Evolutionary conservation across 2,113 vertebrate species (phyloP).

Genomic region (Crotalus tigris): DNA sequence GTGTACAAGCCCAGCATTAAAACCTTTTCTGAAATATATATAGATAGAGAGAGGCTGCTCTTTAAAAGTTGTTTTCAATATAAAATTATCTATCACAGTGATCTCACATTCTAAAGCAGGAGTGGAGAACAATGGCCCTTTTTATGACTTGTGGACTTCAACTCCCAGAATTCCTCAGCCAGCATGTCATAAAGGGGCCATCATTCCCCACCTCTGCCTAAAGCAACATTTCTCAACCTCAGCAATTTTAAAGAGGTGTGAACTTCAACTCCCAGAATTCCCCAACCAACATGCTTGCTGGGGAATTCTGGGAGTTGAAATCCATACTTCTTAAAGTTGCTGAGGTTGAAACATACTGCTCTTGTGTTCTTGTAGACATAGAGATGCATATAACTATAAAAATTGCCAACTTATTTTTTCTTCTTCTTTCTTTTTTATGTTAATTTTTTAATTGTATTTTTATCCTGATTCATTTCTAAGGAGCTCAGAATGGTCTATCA

Average conservation of each 20-base stretch:
- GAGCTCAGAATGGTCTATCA: background rate
- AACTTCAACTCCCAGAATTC: background rate
- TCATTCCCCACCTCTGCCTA: background rate
- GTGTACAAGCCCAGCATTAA: background rate
- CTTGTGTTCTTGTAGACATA: background rate
- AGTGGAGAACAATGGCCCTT: background rate
- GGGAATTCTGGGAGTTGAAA: background rate
- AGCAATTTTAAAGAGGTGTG: background rate
- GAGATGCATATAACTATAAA: background rate
- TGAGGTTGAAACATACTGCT: background rate
- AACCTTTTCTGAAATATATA: background rate
- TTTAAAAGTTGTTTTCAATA: background rate
- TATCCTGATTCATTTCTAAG: background rate
- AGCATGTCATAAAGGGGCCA: background rate
- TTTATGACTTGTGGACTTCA: background rate
- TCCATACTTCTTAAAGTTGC: background rate
- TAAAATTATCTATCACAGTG: background rate
- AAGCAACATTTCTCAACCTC: background rate
- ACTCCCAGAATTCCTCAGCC: background rate
- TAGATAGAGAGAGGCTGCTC: background rate
- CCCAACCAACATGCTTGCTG: background rate
- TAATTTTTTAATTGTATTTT: background rate
- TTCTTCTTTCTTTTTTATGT: background rate
- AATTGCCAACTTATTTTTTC: too few species aligned
- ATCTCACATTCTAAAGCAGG: background rate